Evolutionary conservation across 2,888 invertebrate genomes (phyloP), one percentile per base, ranked within the genome.

Genomic region (Campoplex nolae): DNA sequence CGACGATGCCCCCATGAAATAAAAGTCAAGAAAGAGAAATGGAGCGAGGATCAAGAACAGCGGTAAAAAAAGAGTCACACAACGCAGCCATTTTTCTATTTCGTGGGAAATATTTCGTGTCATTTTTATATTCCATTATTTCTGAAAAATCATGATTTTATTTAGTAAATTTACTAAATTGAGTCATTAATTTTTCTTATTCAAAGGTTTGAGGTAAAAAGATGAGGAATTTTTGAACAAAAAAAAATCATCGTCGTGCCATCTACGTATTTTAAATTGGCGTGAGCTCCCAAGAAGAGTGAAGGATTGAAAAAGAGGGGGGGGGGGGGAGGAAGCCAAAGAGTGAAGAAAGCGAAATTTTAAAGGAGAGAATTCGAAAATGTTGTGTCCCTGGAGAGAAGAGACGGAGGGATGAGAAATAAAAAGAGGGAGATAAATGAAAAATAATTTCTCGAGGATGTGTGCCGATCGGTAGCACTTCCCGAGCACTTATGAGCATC

Each of bases 271-370:
- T 78, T 54, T 28, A 68, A 78, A 68, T 68, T 51, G 56, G 32
- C 51, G 75, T 23, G 68, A 56, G 13, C 51, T 78, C 68, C 1
- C 54, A 78, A 78, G 68, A 78, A 78, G 54, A 62, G 77, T 51
- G 74, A 42, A 68, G 54, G 70, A 73, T 84, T 18, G 79, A 77
- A 45, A 79, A 70, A 77, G 56, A 70, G 71, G 87, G 83, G 1
- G 45, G 1, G 3, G 42, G 71, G 87, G 83, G 11, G 45, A 1
- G 3, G 42, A 42, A 42, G 9, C 8, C 8, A 82, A 87, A 84
- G 81, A 70, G 28, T 67, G 67, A 62, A 65, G 56, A 58, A 85
- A 88, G 77, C 88, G 89, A 90, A 89, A 88, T 87, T 90, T 89
- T 89, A 81, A 85, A 77, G 74, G 67, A 83, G 73, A 82, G 51